Conservation (phyloP, 2,888 invertebrate species). For the Elgonia sp. region DNA sequence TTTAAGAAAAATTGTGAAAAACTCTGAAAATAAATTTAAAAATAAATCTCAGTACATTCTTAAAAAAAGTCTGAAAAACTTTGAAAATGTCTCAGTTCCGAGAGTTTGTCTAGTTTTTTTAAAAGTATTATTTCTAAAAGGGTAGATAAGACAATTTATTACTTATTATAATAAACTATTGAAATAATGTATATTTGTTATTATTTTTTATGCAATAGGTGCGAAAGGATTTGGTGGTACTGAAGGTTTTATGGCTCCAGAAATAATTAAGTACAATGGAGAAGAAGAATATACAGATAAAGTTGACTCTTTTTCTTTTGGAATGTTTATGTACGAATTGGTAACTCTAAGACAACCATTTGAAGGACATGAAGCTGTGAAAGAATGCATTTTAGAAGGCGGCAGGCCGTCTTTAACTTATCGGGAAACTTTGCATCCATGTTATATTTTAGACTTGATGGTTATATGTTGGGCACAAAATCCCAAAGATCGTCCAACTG, state of each 20-base stretch:
- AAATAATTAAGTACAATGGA: slow-evolving; percentile 96
- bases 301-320: slow-evolving; percentile 99
- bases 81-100: too few relatives aligned
- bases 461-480: slow-evolving; percentile 97
- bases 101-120: too few relatives aligned
- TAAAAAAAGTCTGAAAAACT: too few relatives aligned
- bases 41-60: too few relatives aligned
- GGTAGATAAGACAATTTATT: too few relatives aligned
- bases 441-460: slow-evolving; percentile 97
- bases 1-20: too few relatives aligned
- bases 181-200: too few relatives aligned
- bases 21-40: too few relatives aligned
- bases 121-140: too few relatives aligned
- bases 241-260: slow-evolving; percentile 99
- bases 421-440: slow-evolving; percentile 94
- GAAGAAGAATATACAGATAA: slow-evolving; percentile 99
- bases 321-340: slow-evolving; percentile 99
- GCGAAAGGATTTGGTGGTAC: slow-evolving; percentile 99
- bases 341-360: slow-evolving; percentile 97
- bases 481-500: slow-evolving; percentile 94
- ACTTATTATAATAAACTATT: too few relatives aligned
- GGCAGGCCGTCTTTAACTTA: slow-evolving; percentile 96
- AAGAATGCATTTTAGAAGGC: slow-evolving; percentile 98
- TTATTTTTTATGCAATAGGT: slow-evolving; percentile 24
- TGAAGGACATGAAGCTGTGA: slow-evolving; percentile 98